Evolutionary conservation across 1,140 invertebrate species (phyloP), one percentile per base, ranked within the genome.

Genomic region (Pectinophora gossypiella): DNA sequence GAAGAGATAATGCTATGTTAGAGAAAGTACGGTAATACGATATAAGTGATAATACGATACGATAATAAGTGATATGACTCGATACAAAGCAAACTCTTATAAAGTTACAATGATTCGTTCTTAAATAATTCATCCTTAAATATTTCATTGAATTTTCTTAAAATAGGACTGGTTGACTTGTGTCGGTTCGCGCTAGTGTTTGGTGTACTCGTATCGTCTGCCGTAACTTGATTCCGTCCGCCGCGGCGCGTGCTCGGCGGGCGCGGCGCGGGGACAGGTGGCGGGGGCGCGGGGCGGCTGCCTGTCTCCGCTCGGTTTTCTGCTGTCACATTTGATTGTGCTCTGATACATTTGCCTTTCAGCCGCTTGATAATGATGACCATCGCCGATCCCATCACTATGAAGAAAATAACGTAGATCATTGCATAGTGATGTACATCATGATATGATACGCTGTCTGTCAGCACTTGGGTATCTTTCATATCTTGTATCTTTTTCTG

Each of bases 371-470:
- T 21, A 4, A 13, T 19, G 3, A 20, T 3, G 12, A 44, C 13
- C 7, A 44, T 20, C 2, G 18, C 42, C 18, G 20, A 2, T 2
- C 10, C 13, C 13, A 15, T 15, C 16, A 40, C 15, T 13, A 40
- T 40, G 38, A 10, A 16, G 38, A 40, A 19, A 13, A 40, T 10
- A 19, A 44, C 19, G 19, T 44, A 44, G 9, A 44, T 44, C 42
- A 44, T 44, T 1, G 19, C 42, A 13, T 44, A 44, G 20, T 44
- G 42, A 13, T 44, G 42, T 6, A 44, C 20, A 13, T 44, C 42
- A 44, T 44, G 42, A 44, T 7, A 44, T 2, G 18, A 20, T 19
- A 44, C 42, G 12, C 9, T 19, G 10, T 44, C 2, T 20, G 19
- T 19, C 13, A 44, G 13, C 1, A 44, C 19, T 3, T 6, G 10